Conservation (phyloP, 2,113 vertebrate species). For the Pteruthius melanotis region DNA sequence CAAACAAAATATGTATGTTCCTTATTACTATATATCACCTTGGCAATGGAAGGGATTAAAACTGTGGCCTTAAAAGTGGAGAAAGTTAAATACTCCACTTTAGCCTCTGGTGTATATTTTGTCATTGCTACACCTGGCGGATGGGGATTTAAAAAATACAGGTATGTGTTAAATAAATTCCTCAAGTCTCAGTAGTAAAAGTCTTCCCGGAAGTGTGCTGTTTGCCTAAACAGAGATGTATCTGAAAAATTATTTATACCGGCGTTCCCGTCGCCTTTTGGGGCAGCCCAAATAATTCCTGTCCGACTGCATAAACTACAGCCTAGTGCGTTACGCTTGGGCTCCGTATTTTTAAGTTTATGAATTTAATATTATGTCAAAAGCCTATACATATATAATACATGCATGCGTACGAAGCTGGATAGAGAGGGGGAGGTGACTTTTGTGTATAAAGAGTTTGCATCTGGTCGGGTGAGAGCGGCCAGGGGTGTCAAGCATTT, state of each 20-base stretch:
- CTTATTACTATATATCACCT: conserved; percentile 61
- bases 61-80: conserved; percentile 2
- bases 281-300: background rate
- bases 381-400: background rate
- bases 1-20: conserved; percentile 71
- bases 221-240: background rate
- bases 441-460: background rate
- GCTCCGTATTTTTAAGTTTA: background rate
- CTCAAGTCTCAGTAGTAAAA: background rate
- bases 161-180: background rate
- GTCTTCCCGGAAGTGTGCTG: background rate
- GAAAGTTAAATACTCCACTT: background rate
- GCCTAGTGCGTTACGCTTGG: background rate
- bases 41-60: conserved; percentile 71
- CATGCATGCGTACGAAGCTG: background rate
- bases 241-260: background rate
- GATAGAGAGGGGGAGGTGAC: background rate
- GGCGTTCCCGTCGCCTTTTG: background rate
- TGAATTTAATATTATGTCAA: background rate
- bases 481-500: background rate
- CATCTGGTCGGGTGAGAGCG: background rate
- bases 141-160: background rate
- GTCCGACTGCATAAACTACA: background rate
- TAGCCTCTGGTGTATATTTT: background rate
- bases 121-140: background rate